A percentile compares a stretch with the other conserved stretches of the same genome.
These are phyloP conservation scores for Aphelinus certus DNA, from an alignment of 1,140 invertebrate species.

Conservation along the genomic window DNA sequence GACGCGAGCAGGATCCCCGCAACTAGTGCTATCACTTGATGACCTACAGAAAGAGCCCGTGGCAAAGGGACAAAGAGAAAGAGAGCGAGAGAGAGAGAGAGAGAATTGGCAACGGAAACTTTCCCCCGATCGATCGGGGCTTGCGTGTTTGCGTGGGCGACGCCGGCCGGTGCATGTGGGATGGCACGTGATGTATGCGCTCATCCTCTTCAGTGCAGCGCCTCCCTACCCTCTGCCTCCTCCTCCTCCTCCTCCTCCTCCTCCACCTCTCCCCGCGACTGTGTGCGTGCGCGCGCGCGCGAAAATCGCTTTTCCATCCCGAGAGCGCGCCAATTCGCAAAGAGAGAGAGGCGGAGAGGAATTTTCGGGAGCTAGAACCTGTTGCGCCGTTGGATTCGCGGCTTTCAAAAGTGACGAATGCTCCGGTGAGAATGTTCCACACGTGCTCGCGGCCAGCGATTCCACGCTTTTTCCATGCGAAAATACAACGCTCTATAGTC, in stretches of 20 bases:
- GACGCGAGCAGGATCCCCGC: background rate
- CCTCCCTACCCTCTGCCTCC: too few species aligned
- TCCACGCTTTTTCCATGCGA: too few species aligned
- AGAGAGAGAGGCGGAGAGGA: background rate
- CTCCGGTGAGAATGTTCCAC: too few species aligned
- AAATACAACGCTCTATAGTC: too few species aligned
- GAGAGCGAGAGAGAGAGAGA: slow-evolving; percentile 1
- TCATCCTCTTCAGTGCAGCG: too few species aligned
- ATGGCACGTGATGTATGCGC: background rate
- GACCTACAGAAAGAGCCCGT: background rate
- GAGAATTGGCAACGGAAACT: slow-evolving; percentile 8
- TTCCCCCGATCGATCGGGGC: slow-evolving; percentile 9
- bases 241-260: background rate
- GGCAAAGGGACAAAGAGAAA: background rate
- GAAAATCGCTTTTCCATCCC: slow-evolving; percentile 2
- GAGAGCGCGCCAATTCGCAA: too few species aligned
- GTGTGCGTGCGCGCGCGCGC: background rate
- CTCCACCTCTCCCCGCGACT: background rate
- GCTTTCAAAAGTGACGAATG: background rate
- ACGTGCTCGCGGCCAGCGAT: too few species aligned
- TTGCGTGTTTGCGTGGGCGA: slow-evolving; percentile 8
- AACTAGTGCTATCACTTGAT: slow-evolving; percentile 24
- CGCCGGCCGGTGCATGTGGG: background rate
- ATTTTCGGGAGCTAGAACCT: slow-evolving; percentile 25
- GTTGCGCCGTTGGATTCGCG: background rate